Evolutionary conservation across 2,888 invertebrate species (phyloP).

Genomic region (Drosophila nr. medialis): DNA sequence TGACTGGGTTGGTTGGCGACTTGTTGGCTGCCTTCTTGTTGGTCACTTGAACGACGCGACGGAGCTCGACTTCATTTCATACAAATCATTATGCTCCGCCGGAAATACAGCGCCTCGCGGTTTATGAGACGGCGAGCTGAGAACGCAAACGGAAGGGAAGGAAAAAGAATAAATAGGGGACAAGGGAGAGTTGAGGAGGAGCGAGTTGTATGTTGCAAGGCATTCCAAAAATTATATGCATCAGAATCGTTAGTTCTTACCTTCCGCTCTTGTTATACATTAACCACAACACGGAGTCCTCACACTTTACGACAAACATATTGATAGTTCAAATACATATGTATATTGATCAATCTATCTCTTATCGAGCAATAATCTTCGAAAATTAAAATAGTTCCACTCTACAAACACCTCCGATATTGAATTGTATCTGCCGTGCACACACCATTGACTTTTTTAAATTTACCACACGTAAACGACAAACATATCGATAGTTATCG

Average conservation of each 20-base stretch:
- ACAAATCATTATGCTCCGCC: constrained; percentile 75
- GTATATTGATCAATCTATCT: neutral
- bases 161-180: neutral
- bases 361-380: neutral
- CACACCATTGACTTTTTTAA: neutral
- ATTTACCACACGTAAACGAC: neutral
- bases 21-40: constrained; percentile 35
- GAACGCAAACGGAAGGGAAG: constrained; percentile 34
- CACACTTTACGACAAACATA: neutral
- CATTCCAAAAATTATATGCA: constrained; percentile 56
- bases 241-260: constrained; percentile 55
- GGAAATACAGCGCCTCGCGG: constrained; percentile 74
- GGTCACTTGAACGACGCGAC: constrained; percentile 61
- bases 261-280: constrained; percentile 12
- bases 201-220: constrained; percentile 5
- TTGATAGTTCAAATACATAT: neutral
- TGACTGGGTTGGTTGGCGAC: neutral
- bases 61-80: constrained; percentile 60
- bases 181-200: neutral
- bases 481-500: neutral
- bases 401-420: neutral
- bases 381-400: neutral
- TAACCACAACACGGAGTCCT: constrained; percentile 1
- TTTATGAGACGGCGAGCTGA: constrained; percentile 48
- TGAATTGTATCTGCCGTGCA: constrained; percentile 20